Conservation (phyloP, 2,797 vertebrate species). For the Toxotes lorentzi region DNA sequence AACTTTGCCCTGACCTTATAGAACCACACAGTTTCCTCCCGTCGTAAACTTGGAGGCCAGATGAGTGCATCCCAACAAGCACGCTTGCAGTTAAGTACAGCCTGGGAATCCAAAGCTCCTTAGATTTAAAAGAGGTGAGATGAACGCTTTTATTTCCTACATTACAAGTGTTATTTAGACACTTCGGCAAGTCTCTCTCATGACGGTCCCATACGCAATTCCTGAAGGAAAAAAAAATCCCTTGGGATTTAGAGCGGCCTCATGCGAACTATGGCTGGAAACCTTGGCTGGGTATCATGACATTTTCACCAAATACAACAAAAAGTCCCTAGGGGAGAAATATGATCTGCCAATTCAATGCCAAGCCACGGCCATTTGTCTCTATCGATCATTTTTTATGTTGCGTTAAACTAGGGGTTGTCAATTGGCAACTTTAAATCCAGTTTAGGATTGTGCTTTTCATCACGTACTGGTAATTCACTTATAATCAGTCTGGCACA, state of each 20-base stretch:
- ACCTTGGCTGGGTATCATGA: slow-evolving; percentile 13
- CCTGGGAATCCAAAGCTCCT: slow-evolving; percentile 34
- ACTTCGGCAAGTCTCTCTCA: slow-evolving; percentile 23
- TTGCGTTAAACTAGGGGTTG: not conserved
- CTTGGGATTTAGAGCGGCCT: slow-evolving; percentile 29
- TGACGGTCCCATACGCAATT: slow-evolving; percentile 11
- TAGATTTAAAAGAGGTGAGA: slow-evolving; percentile 47
- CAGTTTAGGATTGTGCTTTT: not conserved
- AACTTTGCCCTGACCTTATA: slow-evolving; percentile 46
- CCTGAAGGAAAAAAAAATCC: not conserved
- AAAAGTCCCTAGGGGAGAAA: not conserved
- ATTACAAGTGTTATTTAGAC: slow-evolving; percentile 42
- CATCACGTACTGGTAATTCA: not conserved
- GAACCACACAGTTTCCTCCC: slow-evolving; percentile 21
- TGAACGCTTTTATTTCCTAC: slow-evolving; percentile 40
- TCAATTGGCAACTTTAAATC: not conserved
- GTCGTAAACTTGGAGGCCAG: slow-evolving; percentile 48
- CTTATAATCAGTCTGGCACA: slow-evolving; percentile 1
- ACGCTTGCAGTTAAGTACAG: slow-evolving; percentile 52
- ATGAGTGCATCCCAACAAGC: slow-evolving; percentile 52
- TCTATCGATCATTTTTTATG: not conserved
- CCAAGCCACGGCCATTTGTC: slow-evolving; percentile 21
- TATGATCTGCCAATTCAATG: slow-evolving; percentile 10
- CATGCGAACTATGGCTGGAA: slow-evolving; percentile 47
- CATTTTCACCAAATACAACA: slow-evolving; percentile 25